Conservation (phyloP, 2,888 invertebrate species). For the Selenia dentaria region DNA sequence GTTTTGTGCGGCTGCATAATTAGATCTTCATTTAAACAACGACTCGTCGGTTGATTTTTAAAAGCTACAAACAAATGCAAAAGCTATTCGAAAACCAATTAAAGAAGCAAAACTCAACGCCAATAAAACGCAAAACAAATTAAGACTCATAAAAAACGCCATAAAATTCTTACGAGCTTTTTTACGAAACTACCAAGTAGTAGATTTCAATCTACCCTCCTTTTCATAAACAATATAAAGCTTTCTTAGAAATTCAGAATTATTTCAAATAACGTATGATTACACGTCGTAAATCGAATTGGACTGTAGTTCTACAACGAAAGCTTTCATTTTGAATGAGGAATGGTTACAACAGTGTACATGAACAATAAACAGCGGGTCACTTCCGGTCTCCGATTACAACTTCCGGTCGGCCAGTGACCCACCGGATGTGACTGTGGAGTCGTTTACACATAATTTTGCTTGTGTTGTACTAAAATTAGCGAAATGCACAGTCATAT, state of each 20-base stretch:
- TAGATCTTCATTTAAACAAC: too few relatives aligned
- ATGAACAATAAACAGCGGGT: slow-evolving; percentile 48
- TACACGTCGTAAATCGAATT: slow-evolving; percentile 17
- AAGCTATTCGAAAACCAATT: background rate
- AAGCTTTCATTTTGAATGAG: slow-evolving; percentile 24
- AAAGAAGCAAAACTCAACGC: background rate
- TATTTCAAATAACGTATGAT: slow-evolving; percentile 15
- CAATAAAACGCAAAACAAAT: slow-evolving; percentile 1
- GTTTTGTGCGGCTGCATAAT: too few relatives aligned
- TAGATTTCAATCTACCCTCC: slow-evolving; percentile 21
- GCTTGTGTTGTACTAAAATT: slow-evolving; percentile 7
- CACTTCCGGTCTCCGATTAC: slow-evolving; percentile 51
- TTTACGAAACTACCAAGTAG: slow-evolving; percentile 9
- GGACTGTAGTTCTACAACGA: slow-evolving; percentile 17
- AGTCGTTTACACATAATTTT: slow-evolving; percentile 43
- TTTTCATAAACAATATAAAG: slow-evolving; percentile 15
- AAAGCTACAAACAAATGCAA: background rate
- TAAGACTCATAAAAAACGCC: slow-evolving; percentile 7
- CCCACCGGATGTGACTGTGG: slow-evolving; percentile 43
- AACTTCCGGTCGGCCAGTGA: slow-evolving; percentile 44
- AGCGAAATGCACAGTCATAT: slow-evolving; percentile 5
- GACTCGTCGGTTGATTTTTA: background rate
- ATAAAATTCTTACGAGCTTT: slow-evolving; percentile 12
- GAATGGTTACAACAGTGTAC: slow-evolving; percentile 20
- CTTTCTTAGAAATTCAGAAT: slow-evolving; percentile 18